Percentiles rank a stretch among this genome's conserved stretches.
phyloP scores from a whole-genome alignment of 2,888 invertebrate species.

The Ganaspis brasiliensis region DNA sequence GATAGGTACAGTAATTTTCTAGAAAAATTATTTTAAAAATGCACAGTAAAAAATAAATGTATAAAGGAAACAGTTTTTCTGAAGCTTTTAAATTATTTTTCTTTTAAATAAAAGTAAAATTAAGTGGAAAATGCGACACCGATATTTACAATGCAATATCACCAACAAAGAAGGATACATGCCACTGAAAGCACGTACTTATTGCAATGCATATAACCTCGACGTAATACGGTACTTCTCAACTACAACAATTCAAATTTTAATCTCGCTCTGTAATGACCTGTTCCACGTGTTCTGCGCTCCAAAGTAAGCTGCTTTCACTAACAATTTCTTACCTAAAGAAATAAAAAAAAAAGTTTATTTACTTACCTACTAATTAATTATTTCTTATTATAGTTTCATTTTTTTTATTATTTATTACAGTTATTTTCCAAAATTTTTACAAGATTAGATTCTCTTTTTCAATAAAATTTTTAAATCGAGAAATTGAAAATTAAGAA shows the following conservation, averaged over 20 bases:
- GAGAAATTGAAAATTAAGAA: no score
- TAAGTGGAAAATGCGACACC: background rate
- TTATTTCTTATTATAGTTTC: background rate
- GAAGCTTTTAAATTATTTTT: no score
- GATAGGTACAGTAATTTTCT: no score
- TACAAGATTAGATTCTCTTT: no score
- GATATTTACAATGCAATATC: slow-evolving; percentile 4
- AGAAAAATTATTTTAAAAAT: no score
- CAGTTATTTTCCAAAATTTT: no score
- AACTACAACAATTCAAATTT: slow-evolving; percentile 17
- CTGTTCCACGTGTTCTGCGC: background rate
- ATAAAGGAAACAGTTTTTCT: no score
- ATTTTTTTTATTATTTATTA: no score
- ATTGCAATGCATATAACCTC: background rate
- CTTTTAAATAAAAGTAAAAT: background rate
- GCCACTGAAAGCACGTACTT: background rate
- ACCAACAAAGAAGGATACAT: background rate
- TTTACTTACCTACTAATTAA: background rate
- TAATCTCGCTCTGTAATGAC: slow-evolving; percentile 21
- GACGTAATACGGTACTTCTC: slow-evolving; percentile 2
- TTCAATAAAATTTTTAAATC: no score
- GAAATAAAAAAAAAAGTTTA: background rate
- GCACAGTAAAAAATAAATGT: no score
- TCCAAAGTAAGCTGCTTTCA: background rate
- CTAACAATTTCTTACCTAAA: background rate